Percentiles rank a stretch among this genome's conserved stretches.
phyloP scores from a whole-genome alignment of 2,888 invertebrate genomes.

The Heliothis peltigera region DNA sequence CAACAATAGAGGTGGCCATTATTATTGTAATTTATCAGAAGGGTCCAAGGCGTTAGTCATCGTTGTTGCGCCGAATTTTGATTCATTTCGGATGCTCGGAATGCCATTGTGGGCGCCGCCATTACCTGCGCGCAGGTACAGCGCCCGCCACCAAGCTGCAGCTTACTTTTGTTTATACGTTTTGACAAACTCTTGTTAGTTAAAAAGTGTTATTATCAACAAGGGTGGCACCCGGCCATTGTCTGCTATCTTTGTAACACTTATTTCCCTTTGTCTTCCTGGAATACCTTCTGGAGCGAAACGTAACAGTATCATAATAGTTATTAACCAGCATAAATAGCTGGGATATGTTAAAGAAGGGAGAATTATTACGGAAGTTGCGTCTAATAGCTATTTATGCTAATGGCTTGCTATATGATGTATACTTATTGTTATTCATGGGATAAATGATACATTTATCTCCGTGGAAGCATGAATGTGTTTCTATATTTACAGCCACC shows the following conservation, averaged over 20 bases:
- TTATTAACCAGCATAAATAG: constrained; percentile 65
- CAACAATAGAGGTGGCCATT: constrained; percentile 81
- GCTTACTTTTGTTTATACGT: constrained; percentile 80
- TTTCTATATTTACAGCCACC: constrained; percentile 64
- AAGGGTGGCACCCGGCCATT: constrained; percentile 74
- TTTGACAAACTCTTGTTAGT: constrained; percentile 82
- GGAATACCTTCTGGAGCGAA: constrained; percentile 53
- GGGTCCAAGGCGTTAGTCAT: constrained; percentile 76
- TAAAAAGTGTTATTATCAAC: constrained; percentile 82
- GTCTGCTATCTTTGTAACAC: constrained; percentile 69
- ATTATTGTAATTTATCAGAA: constrained; percentile 85
- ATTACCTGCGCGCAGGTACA: constrained; percentile 81
- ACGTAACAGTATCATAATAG: constrained; percentile 44
- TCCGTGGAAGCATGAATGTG: constrained; percentile 55
- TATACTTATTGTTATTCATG: constrained; percentile 75
- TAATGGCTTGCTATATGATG: constrained; percentile 73
- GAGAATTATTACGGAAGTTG: constrained; percentile 76
- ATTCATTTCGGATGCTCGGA: constrained; percentile 88
- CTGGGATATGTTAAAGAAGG: constrained; percentile 66
- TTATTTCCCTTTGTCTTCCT: constrained; percentile 65
- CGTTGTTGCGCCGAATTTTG: constrained; percentile 81
- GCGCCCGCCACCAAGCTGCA: constrained; percentile 36
- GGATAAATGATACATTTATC: constrained; percentile 65
- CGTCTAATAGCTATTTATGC: constrained; percentile 68
- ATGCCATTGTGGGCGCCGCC: constrained; percentile 86